Percentiles rank a stretch among this genome's conserved stretches.
Evolutionary conservation across 2,888 invertebrate genomes (phyloP).

Genomic region (Drosophila helvetica): DNA sequence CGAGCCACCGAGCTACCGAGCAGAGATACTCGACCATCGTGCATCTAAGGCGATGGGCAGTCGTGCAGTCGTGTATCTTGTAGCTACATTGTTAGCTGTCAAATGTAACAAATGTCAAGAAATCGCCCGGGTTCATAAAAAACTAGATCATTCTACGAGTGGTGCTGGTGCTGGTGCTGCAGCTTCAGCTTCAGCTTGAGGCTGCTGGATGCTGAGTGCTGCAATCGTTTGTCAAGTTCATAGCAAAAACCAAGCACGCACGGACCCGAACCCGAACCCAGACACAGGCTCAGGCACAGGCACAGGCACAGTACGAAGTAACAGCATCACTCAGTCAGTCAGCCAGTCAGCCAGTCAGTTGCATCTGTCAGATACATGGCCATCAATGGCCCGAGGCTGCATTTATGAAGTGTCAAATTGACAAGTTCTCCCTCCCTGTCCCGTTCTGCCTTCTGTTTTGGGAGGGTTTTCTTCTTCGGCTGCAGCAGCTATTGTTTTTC

Average conservation of each 20-base stretch:
- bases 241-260: slow-evolving; percentile 56
- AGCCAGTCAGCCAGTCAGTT: slow-evolving; percentile 39
- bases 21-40: neutral
- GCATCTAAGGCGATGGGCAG: slow-evolving; percentile 43
- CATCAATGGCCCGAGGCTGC: slow-evolving; percentile 51
- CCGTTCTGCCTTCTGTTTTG: slow-evolving; percentile 12
- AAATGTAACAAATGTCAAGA: slow-evolving; percentile 79
- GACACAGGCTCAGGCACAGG: neutral
- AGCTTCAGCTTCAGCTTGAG: slow-evolving; percentile 19
- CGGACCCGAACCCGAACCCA: slow-evolving; percentile 6
- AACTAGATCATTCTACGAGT: slow-evolving; percentile 58
- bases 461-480: slow-evolving; percentile 28
- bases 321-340: slow-evolving; percentile 45
- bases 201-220: slow-evolving; percentile 2
- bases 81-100: slow-evolving; percentile 76
- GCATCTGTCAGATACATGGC: slow-evolving; percentile 71
- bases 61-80: slow-evolving; percentile 64
- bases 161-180: slow-evolving; percentile 22
- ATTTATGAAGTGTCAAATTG: slow-evolving; percentile 80
- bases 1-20: neutral
- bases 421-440: slow-evolving; percentile 59
- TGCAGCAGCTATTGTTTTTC: slow-evolving; percentile 41
- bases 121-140: slow-evolving; percentile 43
- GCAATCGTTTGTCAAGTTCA: slow-evolving; percentile 78
- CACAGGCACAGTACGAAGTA: neutral